phyloP scores from a whole-genome alignment of 2,888 invertebrate species.

The Acanthosepion pharaonis region DNA sequence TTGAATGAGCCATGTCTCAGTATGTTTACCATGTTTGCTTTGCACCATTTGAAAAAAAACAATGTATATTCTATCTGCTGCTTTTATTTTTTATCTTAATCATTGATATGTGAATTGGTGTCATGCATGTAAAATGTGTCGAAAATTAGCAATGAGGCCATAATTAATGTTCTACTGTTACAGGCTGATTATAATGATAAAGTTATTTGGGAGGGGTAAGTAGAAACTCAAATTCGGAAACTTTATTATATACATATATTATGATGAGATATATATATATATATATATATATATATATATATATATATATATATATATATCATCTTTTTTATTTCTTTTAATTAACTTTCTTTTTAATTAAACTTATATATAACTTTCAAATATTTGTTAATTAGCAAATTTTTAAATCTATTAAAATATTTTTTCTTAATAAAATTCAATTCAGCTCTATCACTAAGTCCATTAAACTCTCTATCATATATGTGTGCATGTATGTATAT shows the following conservation, averaged over 20 bases:
- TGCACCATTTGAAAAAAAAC: not conserved
- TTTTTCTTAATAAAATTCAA: too few species aligned
- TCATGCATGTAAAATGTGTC: not conserved
- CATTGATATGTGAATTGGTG: not conserved
- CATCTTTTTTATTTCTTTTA: not conserved
- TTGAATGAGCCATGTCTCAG: not conserved
- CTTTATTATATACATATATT: conserved; percentile 1
- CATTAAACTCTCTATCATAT: not conserved
- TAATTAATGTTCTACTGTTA: conserved; percentile 18
- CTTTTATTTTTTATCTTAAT: not conserved
- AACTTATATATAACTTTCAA: too few species aligned
- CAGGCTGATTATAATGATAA: conserved; percentile 22
- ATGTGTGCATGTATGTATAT: not conserved
- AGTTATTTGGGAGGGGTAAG: not conserved
- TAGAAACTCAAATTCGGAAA: not conserved
- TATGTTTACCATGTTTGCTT: not conserved
- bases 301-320: not conserved
- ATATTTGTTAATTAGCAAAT: too few species aligned
- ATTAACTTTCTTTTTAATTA: too few species aligned
- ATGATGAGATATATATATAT: not conserved
- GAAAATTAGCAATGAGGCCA: not conserved
- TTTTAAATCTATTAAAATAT: too few species aligned
- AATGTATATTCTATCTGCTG: not conserved
- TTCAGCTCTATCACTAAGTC: too few species aligned
- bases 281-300: not conserved